Base-by-base conservation (phyloP, 2,797 vertebrate genomes). In the Naso thynnoides region DNA sequence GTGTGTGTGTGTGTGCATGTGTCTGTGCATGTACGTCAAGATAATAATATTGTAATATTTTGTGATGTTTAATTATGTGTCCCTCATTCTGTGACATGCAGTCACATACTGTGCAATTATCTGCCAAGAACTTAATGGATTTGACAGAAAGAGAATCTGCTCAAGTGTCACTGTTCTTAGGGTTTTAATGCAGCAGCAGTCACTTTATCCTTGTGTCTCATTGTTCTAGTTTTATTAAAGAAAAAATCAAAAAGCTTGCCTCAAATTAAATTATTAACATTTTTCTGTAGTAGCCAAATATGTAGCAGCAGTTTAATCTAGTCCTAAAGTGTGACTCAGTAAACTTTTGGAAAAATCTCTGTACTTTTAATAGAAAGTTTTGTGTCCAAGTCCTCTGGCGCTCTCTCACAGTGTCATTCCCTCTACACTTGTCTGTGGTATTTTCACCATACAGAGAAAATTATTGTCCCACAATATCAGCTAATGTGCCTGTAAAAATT, bases 381-480 rank as follows among this genome's bases (percentile, higher is more conserved):
- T 76, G 68, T 78, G 52, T 67, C 21, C 27, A 16, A 60, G 39
- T 33, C 57, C 55, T 74, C 41, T 81, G 64, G 77, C 62, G n/a
- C 2, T 53, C 33, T 31, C 77, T 59, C 61, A 68, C 44, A 23
- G 39, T 61, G 39, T 57, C 60, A 84, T 76, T 64, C 63, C 63
- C 48, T 15, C 42, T 39, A 41, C 54, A 70, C 56, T 52, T 49
- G 13, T 70, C 56, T 73, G 18, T 61, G 39, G 60, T 68, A 76
- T 81, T 86, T 81, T 67, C n/a, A 45, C 42, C 33, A 53, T 27
- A 66, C 59, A 83, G 74, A 79, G 70, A 64, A 84, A 71, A 84
- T 65, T 14, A 79, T 62, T 76, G 50, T 71, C 27, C 62, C 53
- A 52, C 48, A 70, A 73, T 58, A 71, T 85, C 78, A 79, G 64